phyloP scores from a whole-genome alignment of 2,888 invertebrate genomes.

The Deroplatys truncata region DNA sequence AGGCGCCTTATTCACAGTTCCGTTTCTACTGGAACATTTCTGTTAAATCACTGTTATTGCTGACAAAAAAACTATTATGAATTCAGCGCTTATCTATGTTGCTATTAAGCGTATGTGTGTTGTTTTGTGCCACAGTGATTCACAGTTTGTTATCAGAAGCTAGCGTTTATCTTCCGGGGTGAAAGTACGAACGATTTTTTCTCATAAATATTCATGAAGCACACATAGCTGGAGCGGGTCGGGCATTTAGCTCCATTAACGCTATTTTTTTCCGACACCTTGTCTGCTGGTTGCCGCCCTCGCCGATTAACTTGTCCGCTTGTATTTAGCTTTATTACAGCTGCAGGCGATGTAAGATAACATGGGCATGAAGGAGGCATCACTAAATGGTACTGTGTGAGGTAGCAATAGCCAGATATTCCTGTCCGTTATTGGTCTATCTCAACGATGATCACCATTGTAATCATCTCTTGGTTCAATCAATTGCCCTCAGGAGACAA shows the following conservation, averaged over 20 bases:
- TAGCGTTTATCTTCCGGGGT: background rate
- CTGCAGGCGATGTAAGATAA: background rate
- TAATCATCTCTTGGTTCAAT: too few relatives aligned
- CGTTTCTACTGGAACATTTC: too few relatives aligned
- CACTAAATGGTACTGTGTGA: too few relatives aligned
- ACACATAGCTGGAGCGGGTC: background rate
- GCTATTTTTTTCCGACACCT: background rate
- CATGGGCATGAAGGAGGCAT: too few relatives aligned
- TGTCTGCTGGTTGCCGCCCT: background rate
- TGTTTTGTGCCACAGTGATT: background rate
- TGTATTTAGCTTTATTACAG: background rate
- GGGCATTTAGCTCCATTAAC: background rate
- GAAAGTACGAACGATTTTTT: background rate
- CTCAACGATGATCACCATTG: too few relatives aligned
- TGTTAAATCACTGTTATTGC: too few relatives aligned
- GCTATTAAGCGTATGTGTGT: background rate
- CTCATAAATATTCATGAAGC: background rate
- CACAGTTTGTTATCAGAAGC: background rate
- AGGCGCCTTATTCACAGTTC: too few relatives aligned
- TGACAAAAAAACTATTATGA: too few relatives aligned
- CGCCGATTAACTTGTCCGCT: background rate
- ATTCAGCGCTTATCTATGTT: too few relatives aligned
- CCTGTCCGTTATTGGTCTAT: too few relatives aligned
- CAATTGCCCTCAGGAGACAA: too few relatives aligned
- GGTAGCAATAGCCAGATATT: too few relatives aligned